A percentile compares a stretch with the other conserved stretches of the same genome.
These are phyloP conservation scores for Tenualosa thibaudeaui DNA, from an alignment of 2,797 vertebrate genomes.

Conservation along the genomic window DNA sequence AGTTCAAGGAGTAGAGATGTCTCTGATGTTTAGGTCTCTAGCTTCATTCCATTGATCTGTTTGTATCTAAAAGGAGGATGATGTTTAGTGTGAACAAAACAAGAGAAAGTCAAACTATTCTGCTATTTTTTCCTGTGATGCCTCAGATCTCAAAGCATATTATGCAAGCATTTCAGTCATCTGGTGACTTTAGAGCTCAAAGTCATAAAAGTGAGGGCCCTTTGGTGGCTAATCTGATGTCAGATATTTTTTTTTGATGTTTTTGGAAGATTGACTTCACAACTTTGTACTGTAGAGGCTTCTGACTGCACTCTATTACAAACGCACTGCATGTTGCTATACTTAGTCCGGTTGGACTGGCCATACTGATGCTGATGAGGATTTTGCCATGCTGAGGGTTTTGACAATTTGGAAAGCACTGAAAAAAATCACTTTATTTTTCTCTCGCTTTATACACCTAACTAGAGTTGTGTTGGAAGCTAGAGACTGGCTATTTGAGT, in stretches of 20 bases:
- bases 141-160: background rate
- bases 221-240: background rate
- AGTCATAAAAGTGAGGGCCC: background rate
- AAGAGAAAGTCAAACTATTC: background rate
- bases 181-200: background rate
- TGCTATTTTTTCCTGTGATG: background rate
- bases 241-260: background rate
- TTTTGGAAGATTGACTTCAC: background rate
- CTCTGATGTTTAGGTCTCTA: background rate
- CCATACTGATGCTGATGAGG: no score
- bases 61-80: background rate
- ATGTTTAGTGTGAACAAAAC: background rate
- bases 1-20: background rate
- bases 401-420: no score
- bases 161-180: background rate
- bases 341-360: no score
- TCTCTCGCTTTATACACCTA: background rate
- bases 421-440: no score
- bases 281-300: background rate
- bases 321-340: no score
- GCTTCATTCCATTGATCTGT: background rate
- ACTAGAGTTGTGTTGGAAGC: background rate
- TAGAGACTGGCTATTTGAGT: background rate
- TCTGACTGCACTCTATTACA: no score
- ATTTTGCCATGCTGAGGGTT: no score